Percentiles rank a stretch among this genome's conserved stretches.
These are phyloP conservation scores for Galeopsomyia nigrocyanea DNA, from an alignment of 2,888 invertebrate genomes.

Conservation along the genomic window DNA sequence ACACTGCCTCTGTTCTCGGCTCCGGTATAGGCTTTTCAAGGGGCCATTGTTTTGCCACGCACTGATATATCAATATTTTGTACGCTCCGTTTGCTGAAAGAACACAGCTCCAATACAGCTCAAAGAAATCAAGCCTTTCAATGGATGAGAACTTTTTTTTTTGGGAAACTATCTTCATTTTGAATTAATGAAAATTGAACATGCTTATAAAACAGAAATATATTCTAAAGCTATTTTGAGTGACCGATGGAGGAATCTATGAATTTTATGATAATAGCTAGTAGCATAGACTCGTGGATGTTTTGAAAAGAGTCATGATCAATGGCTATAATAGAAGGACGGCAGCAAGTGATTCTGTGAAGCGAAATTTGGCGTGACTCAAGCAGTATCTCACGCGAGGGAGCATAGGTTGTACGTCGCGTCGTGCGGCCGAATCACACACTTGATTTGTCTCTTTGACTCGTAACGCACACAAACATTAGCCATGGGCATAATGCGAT, in stretches of 20 bases:
- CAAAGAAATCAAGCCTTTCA: too few relatives aligned
- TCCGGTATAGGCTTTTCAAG: neutral
- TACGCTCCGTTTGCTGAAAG: neutral
- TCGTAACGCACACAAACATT: neutral
- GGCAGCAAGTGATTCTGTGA: too few relatives aligned
- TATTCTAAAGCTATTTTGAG: conserved; percentile 1
- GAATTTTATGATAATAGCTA: too few relatives aligned
- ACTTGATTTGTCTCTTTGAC: conserved; percentile 24
- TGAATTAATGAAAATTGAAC: neutral
- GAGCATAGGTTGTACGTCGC: neutral
- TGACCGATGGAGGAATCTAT: too few relatives aligned
- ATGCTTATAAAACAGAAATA: too few relatives aligned
- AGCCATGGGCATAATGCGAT: conserved; percentile 14
- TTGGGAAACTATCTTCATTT: neutral
- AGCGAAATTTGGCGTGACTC: too few relatives aligned
- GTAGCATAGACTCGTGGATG: too few relatives aligned
- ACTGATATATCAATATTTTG: conserved; percentile 31
- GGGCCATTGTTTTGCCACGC: conserved; percentile 12
- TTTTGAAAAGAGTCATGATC: too few relatives aligned
- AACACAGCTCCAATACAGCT: too few relatives aligned
- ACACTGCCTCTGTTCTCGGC: neutral
- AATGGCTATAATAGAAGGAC: too few relatives aligned
- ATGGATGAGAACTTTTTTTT: conserved; percentile 6
- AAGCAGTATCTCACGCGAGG: conserved; percentile 1
- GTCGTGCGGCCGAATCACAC: conserved; percentile 10